Conservation (phyloP, 2,797 vertebrate genomes). For the Anisognathus igniventris region DNA sequence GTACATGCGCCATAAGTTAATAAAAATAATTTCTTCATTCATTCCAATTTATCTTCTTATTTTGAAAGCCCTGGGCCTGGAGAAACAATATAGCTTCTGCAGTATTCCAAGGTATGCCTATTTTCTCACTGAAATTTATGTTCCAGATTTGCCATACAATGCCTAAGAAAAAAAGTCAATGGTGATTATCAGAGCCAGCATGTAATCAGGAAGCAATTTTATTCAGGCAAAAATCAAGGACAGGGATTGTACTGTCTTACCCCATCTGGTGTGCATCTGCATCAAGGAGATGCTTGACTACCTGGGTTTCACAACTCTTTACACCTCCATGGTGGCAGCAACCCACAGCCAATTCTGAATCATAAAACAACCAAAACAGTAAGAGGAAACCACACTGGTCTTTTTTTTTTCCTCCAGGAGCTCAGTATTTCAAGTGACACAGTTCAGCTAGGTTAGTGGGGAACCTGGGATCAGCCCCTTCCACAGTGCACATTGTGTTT, state of each 20-base stretch:
- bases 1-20: accelerated
- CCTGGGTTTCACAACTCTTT: not conserved
- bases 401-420: not conserved
- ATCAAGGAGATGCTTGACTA: not conserved
- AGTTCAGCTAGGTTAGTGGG: not conserved
- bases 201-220: not conserved
- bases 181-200: not conserved
- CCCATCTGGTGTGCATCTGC: not conserved
- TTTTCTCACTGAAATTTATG: not conserved
- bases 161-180: not conserved
- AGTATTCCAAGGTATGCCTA: not conserved
- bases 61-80: not conserved
- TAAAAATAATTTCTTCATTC: not conserved
- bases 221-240: not conserved
- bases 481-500: not conserved
- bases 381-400: not conserved
- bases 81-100: not conserved
- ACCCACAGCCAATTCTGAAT: not conserved
- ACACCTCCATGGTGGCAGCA: not conserved
- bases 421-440: not conserved
- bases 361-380: not conserved
- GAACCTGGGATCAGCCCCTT: not conserved
- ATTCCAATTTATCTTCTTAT: not conserved
- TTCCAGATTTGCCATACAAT: not conserved
- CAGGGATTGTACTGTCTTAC: too few relatives aligned